Percentiles rank a stretch among this genome's conserved stretches.
These are phyloP conservation scores for Scyliorhinus canicula DNA, from an alignment of 2,797 vertebrate genomes.

Conservation along the genomic window DNA sequence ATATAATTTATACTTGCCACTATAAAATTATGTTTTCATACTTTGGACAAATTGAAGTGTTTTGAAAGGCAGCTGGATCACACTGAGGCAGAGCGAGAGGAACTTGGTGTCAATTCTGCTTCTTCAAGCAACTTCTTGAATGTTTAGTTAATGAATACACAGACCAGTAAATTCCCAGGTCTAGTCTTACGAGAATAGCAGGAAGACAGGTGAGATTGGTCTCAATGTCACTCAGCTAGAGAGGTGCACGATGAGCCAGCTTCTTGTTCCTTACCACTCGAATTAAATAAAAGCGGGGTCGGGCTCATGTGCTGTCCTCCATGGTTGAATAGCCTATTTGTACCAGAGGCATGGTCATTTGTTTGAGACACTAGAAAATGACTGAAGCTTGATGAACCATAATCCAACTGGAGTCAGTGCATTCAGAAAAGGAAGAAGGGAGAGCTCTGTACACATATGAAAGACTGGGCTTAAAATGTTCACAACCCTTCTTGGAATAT, in stretches of 20 bases:
- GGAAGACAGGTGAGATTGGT: no score
- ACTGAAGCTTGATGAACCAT: background rate
- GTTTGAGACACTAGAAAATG: background rate
- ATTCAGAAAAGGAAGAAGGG: background rate
- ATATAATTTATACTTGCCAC: background rate
- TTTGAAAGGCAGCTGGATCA: background rate
- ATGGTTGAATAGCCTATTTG: background rate
- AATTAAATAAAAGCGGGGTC: background rate
- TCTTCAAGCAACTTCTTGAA: background rate
- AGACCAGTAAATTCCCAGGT: background rate
- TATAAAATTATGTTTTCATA: constrained; percentile 20
- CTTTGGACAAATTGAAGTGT: background rate
- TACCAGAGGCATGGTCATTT: background rate
- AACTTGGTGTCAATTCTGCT: background rate
- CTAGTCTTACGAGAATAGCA: background rate
- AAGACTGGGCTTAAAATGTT: background rate
- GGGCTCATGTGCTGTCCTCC: background rate
- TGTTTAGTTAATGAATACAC: background rate
- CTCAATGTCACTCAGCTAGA: background rate
- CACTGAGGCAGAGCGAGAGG: background rate
- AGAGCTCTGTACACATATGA: background rate
- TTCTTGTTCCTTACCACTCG: background rate
- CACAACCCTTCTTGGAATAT: background rate
- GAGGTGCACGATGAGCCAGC: background rate
- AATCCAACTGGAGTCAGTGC: background rate